Evolutionary conservation across 2,113 vertebrate genomes (phyloP).

Genomic region (Naja naja): DNA sequence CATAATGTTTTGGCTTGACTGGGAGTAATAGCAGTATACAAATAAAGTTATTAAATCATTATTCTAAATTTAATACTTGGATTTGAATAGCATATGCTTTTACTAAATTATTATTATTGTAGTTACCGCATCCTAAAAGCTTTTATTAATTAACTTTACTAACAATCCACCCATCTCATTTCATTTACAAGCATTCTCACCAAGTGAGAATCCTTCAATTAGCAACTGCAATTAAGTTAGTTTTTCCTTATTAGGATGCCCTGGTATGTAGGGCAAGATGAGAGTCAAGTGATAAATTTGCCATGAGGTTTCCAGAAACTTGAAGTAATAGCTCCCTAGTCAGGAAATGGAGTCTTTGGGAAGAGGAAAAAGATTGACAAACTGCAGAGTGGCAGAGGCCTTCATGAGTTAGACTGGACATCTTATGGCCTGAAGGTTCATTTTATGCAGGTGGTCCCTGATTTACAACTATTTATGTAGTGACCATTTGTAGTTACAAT

Average conservation of each 20-base stretch:
- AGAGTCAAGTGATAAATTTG: neutral
- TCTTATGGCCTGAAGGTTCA: neutral
- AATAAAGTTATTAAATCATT: neutral
- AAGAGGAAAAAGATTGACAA: neutral
- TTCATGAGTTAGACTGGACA: neutral
- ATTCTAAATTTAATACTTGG: neutral
- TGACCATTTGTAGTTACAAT: neutral
- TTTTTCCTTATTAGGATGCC: neutral
- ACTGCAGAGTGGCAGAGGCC: too few species aligned
- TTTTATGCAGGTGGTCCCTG: neutral
- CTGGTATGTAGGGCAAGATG: neutral
- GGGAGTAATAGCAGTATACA: neutral
- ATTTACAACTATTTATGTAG: neutral
- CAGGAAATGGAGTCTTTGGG: neutral
- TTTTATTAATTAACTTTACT: neutral
- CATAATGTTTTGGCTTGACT: neutral
- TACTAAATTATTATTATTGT: neutral
- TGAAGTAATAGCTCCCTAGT: neutral
- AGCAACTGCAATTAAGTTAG: neutral
- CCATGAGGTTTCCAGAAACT: neutral
- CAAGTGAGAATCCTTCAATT: neutral
- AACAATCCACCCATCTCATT: neutral
- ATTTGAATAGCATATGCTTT: neutral
- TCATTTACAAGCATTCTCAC: neutral
- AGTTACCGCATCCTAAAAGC: neutral